These are phyloP conservation scores for Syngnathus typhle DNA, from an alignment of 2,113 vertebrate genomes.

Conservation along the genomic window DNA sequence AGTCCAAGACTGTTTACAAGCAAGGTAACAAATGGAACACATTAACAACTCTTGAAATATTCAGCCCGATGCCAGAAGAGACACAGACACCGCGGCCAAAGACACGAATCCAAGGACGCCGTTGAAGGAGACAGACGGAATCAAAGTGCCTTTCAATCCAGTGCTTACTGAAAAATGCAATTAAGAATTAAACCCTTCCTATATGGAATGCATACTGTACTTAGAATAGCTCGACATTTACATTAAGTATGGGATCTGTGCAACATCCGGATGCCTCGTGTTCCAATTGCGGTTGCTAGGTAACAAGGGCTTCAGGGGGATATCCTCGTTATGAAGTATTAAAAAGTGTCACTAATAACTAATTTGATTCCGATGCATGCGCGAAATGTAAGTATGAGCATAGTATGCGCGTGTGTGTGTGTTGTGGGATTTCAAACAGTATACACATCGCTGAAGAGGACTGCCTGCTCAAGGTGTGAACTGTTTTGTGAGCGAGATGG, in stretches of 20 bases:
- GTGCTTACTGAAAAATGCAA: neutral
- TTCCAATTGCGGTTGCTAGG: slow-evolving; percentile 73
- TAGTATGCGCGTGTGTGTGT: neutral
- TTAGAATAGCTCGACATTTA: slow-evolving; percentile 28
- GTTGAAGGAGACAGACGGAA: slow-evolving; percentile 28
- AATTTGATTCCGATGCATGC: slow-evolving; percentile 44
- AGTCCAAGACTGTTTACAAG: slow-evolving; percentile 44
- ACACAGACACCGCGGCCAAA: slow-evolving; percentile 25
- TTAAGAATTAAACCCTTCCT: neutral
- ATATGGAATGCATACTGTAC: slow-evolving; percentile 6
- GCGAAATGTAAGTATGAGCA: slow-evolving; percentile 17
- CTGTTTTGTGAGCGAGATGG: slow-evolving; percentile 1
- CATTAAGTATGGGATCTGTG: slow-evolving; percentile 40
- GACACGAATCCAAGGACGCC: slow-evolving; percentile 41
- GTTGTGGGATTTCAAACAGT: slow-evolving; percentile 8
- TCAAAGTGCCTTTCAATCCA: slow-evolving; percentile 28
- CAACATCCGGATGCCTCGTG: slow-evolving; percentile 44
- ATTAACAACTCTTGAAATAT: slow-evolving; percentile 46
- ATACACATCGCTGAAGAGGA: neutral
- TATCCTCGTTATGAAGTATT: slow-evolving; percentile 71
- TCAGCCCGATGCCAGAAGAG: slow-evolving; percentile 37
- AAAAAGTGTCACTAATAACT: slow-evolving; percentile 66
- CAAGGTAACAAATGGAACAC: slow-evolving; percentile 33
- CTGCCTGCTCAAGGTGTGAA: no score
- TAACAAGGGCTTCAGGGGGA: slow-evolving; percentile 68